Base-by-base conservation (phyloP, 2,113 vertebrate species). In the Nannospalax galili region DNA sequence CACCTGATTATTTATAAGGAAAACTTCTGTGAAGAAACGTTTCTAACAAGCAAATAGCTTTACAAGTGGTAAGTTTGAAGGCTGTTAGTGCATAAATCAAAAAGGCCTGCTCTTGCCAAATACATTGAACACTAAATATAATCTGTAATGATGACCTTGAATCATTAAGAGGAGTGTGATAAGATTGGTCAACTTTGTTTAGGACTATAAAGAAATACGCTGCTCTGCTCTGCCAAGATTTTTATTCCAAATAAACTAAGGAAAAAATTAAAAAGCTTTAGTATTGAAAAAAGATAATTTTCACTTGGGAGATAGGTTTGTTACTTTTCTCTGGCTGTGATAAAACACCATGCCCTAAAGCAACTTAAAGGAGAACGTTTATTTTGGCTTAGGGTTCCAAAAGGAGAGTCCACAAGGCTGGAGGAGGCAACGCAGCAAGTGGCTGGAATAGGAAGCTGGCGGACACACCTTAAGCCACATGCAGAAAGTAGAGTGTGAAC, bases 1-100 rank as follows among this genome's bases (percentile, higher is more conserved):
- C 9, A 30, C 45, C 8, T 90, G 52, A 40, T 4, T 67, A 37
- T 73, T 69, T 5, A 1, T 17, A 88, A 77, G 58, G 8, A 84
- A 86, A 62, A 78, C 52, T 88, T 70, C 67, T 58, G 42, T 85
- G 20, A 85, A 91, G 77, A 88, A 87, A 85, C 48, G 17, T 48
- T 17, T 82, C 12, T 88, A 96, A 86, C 1, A 56, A 86, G 42
- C 35, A 69, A n/a, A n/a, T n/a, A n/a, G n/a, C n/a, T 80, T 1
- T 56, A 74, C 85, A 94, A 82, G 26, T 52, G 82, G 79, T 52
- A 19, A 81, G 42, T n/a, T 52, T 10, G 26, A 22, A 20, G 10
- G 12, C 92, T 52, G 2, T 74, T 32, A 84, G 24, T 86, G 6
- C 91, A 42, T 79, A n/a, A 22, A 42, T 30, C 73, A 92, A 92